These are phyloP conservation scores for human (Homo sapiens) DNA, from an alignment of 2,113 vertebrate genomes.

Conservation along the genomic window DNA sequence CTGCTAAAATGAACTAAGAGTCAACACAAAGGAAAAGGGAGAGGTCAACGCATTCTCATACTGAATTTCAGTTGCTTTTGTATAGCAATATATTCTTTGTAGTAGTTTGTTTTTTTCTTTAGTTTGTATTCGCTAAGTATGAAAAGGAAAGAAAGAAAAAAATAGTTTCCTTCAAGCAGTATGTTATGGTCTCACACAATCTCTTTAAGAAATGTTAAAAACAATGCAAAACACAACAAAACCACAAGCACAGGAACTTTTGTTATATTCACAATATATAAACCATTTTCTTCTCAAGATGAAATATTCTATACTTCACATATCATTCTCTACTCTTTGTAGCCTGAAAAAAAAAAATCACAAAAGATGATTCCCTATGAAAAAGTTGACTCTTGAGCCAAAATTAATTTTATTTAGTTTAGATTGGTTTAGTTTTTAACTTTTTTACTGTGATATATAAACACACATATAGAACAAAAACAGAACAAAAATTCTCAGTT, in stretches of 20 bases:
- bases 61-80: constrained; percentile 67
- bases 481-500: not conserved
- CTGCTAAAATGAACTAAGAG: constrained; percentile 41
- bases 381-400: not conserved
- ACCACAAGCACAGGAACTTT: not conserved
- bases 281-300: constrained; percentile 56
- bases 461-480: not conserved
- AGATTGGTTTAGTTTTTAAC: not conserved
- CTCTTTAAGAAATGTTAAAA: constrained; percentile 71
- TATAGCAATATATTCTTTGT: not conserved
- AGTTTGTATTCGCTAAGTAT: constrained; percentile 65
- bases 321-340: constrained; percentile 41
- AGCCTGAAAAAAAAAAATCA: constrained; percentile 2
- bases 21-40: constrained; percentile 45
- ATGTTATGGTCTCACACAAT: constrained; percentile 62
- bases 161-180: constrained; percentile 55
- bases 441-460: constrained; percentile 15
- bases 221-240: constrained; percentile 17
- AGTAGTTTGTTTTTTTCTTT: constrained; percentile 16
- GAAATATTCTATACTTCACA: constrained; percentile 63
- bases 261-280: constrained; percentile 58
- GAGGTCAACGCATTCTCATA: constrained; percentile 12
- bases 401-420: constrained; percentile 22
- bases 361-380: not conserved
- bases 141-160: constrained; percentile 49